phyloP scores from a whole-genome alignment of 2,888 invertebrate species.

The Apocheima hispidaria region DNA sequence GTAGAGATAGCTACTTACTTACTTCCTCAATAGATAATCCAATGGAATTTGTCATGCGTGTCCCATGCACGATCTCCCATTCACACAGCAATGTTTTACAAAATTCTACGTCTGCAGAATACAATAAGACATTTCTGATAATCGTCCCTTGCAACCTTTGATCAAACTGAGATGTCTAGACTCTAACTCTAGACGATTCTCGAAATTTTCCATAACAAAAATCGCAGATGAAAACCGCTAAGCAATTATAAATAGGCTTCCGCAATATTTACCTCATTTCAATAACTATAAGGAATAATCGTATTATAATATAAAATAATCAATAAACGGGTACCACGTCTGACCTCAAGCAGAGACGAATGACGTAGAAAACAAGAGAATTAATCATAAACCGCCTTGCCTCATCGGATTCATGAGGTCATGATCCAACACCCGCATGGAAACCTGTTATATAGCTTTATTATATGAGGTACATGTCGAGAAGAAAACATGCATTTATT shows the following conservation, averaged over 20 bases:
- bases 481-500: constrained; percentile 30
- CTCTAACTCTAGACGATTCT: background rate
- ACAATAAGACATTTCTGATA: background rate
- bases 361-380: constrained; percentile 22
- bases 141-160: background rate
- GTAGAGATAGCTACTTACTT: background rate
- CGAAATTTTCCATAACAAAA: background rate
- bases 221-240: too few species aligned
- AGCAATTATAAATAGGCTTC: too few species aligned
- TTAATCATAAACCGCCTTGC: constrained; percentile 23
- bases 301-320: background rate
- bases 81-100: constrained; percentile 12
- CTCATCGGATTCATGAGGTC: constrained; percentile 20
- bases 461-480: constrained; percentile 19
- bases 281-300: background rate
- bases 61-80: background rate
- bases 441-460: constrained; percentile 35
- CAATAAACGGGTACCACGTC: background rate
- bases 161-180: background rate
- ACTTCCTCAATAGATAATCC: constrained; percentile 2
- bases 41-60: background rate
- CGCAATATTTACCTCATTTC: constrained; percentile 10
- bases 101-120: constrained; percentile 18
- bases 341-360: constrained; percentile 3
- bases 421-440: constrained; percentile 30